Percentiles rank a stretch among this genome's conserved stretches.
phyloP scores from a whole-genome alignment of 2,888 invertebrate species.

The Pomacea canaliculata region DNA sequence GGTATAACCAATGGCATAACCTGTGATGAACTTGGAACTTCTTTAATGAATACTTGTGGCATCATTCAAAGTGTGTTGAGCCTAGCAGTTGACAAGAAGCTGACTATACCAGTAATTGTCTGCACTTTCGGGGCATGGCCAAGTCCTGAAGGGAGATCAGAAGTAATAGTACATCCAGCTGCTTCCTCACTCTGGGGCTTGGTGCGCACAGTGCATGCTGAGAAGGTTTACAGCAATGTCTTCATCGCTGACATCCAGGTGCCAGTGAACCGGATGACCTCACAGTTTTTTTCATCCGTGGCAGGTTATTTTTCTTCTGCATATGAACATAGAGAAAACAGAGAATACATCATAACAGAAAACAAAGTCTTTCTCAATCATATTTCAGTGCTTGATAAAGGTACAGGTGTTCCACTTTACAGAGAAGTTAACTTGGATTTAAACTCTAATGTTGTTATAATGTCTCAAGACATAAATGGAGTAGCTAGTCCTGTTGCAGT shows the following conservation, averaged over 20 bases:
- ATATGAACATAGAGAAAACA: background rate
- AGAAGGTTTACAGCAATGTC: conserved; percentile 16
- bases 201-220: conserved; percentile 24
- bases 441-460: background rate
- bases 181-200: conserved; percentile 32
- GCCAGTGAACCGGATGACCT: background rate
- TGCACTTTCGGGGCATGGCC: conserved; percentile 19
- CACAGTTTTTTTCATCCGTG: conserved; percentile 10
- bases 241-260: conserved; percentile 26
- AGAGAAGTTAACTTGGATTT: conserved; percentile 11
- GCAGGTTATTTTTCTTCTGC: conserved; percentile 2
- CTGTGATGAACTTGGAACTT: conserved; percentile 5
- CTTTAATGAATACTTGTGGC: conserved; percentile 18
- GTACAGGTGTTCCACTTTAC: conserved; percentile 16
- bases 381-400: conserved; percentile 10
- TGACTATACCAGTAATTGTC: conserved; percentile 14
- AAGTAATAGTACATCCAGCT: conserved; percentile 7
- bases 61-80: conserved; percentile 18
- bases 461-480: background rate
- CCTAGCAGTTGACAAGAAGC: conserved; percentile 4
- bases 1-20: background rate
- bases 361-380: conserved; percentile 15
- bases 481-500: background rate
- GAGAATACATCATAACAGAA: conserved; percentile 19
- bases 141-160: background rate